These are phyloP conservation scores for Dermatemys mawii DNA, from an alignment of 2,113 vertebrate species.

Conservation along the genomic window DNA sequence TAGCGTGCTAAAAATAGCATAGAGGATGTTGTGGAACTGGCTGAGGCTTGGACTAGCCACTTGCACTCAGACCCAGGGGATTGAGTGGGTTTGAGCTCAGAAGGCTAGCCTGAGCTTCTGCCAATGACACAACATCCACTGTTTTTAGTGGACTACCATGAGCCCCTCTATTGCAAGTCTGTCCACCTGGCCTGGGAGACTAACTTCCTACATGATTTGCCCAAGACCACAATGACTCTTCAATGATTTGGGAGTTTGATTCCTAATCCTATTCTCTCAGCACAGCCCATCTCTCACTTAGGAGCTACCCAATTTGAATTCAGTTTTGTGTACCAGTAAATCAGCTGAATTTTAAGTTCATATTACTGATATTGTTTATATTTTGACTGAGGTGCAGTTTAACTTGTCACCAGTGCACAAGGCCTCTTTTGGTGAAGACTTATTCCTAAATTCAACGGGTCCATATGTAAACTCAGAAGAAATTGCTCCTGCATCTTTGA, in stretches of 20 bases:
- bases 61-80: neutral
- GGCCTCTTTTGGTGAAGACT: constrained; percentile 43
- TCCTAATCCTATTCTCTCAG: neutral
- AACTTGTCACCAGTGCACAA: constrained; percentile 63
- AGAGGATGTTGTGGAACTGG: neutral
- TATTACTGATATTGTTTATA: neutral
- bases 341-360: neutral
- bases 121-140: neutral
- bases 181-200: neutral
- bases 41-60: neutral
- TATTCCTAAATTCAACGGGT: constrained; percentile 56
- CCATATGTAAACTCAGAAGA: constrained; percentile 68
- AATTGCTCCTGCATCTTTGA: constrained; percentile 64
- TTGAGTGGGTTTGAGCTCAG: neutral
- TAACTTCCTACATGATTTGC: neutral
- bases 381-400: constrained; percentile 47
- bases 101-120: neutral
- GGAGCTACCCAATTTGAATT: neutral
- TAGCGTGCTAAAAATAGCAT: neutral
- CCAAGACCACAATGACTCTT: neutral
- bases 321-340: neutral
- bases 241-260: neutral
- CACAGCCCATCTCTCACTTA: neutral
- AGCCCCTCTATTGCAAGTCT: neutral
- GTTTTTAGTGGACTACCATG: neutral